Conservation (phyloP, 2,888 invertebrate genomes). For the Mylabris sibirica region DNA sequence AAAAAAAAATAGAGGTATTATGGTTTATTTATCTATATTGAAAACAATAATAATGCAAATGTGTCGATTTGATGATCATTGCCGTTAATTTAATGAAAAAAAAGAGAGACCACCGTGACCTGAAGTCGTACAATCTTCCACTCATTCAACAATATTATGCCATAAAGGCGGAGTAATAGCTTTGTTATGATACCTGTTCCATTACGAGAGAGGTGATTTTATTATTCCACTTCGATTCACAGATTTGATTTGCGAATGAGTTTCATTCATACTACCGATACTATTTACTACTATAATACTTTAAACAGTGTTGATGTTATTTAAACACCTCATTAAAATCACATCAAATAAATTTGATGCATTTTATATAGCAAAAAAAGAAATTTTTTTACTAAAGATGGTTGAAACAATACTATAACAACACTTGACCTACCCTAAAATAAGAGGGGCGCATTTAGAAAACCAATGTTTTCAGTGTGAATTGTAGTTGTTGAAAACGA, state of each 20-base stretch:
- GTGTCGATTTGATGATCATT: conserved; percentile 35
- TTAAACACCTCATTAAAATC: neutral
- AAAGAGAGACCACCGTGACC: conserved; percentile 43
- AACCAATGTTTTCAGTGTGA: conserved; percentile 48
- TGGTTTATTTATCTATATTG: conserved; percentile 13
- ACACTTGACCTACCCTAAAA: conserved; percentile 41
- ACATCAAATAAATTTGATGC: conserved; percentile 1
- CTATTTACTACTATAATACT: neutral
- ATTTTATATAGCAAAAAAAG: neutral
- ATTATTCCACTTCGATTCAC: conserved; percentile 48
- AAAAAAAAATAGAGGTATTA: neutral
- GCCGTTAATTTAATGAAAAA: neutral
- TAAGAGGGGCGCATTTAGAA: conserved; percentile 25
- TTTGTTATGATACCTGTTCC: conserved; percentile 57
- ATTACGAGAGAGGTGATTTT: conserved; percentile 49
- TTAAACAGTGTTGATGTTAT: neutral
- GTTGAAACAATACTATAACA: conserved; percentile 22
- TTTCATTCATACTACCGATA: neutral
- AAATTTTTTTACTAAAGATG: neutral
- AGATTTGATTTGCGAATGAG: conserved; percentile 18
- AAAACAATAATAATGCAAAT: neutral
- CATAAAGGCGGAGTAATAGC: conserved; percentile 59
- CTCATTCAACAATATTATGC: conserved; percentile 53
- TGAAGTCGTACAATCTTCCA: conserved; percentile 49
- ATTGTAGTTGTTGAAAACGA: conserved; percentile 41